phyloP scores from a whole-genome alignment of 1,140 invertebrate species.

The Magallana gigas region DNA sequence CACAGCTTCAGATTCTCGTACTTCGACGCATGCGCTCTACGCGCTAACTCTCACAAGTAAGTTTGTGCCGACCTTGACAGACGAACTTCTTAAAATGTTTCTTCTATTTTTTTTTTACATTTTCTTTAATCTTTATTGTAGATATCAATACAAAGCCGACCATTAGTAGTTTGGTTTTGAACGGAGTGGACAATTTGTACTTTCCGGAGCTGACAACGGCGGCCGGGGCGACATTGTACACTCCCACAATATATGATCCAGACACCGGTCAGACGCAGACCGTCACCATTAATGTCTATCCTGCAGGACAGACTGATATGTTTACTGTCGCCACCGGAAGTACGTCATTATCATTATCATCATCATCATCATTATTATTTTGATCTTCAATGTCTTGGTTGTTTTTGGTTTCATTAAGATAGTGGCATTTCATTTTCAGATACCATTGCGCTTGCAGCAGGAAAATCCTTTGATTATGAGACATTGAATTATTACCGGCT shows the following conservation, averaged over 20 bases:
- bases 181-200: constrained; percentile 28
- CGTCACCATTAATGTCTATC: constrained; percentile 38
- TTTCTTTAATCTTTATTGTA: neutral
- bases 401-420: neutral
- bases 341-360: neutral
- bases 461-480: constrained; percentile 55
- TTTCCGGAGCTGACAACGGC: constrained; percentile 49
- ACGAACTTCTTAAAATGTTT: no score
- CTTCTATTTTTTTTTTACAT: no score
- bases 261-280: constrained; percentile 49
- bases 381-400: neutral
- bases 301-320: neutral
- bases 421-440: constrained; percentile 19
- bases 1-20: constrained; percentile 43
- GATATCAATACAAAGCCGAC: constrained; percentile 48
- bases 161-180: constrained; percentile 37
- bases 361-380: neutral
- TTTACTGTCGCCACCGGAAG: neutral
- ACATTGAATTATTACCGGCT: constrained; percentile 32
- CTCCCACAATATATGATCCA: constrained; percentile 44
- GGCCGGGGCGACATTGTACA: constrained; percentile 24
- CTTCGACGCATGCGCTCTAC: neutral
- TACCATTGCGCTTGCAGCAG: constrained; percentile 28
- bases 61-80: neutral
- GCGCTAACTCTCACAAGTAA: constrained; percentile 19